These are phyloP conservation scores for Anguilla japonica DNA, from an alignment of 2,113 vertebrate genomes.

Conservation along the genomic window DNA sequence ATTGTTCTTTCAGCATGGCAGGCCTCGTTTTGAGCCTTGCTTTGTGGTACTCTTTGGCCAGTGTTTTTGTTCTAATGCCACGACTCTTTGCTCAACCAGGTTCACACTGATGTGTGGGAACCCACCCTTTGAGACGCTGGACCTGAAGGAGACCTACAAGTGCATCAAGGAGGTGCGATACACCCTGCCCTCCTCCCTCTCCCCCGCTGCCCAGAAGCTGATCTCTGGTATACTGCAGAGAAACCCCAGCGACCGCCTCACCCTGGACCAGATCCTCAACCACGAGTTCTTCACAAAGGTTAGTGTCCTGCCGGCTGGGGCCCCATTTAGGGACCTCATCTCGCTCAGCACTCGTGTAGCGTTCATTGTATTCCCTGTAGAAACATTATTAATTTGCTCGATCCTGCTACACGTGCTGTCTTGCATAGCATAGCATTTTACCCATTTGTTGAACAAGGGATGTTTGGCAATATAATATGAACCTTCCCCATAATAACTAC, in stretches of 20 bases:
- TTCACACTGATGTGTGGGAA: conserved; percentile 93
- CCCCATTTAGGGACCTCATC: neutral
- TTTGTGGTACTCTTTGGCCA: neutral
- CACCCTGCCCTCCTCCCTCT: conserved; percentile 81
- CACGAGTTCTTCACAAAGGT: conserved; percentile 97
- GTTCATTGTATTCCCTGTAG: neutral
- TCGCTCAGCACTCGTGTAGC: neutral
- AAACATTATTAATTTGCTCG: neutral
- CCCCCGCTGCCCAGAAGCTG: conserved; percentile 83
- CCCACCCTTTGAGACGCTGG: conserved; percentile 93
- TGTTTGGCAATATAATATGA: neutral
- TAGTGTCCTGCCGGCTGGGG: conserved; percentile 8
- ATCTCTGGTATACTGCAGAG: conserved; percentile 84
- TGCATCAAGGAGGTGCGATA: conserved; percentile 95
- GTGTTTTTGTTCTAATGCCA: neutral
- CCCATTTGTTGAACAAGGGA: neutral
- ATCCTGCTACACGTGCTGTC: neutral
- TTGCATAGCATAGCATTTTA: neutral
- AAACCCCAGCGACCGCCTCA: conserved; percentile 83
- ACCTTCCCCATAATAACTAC: neutral
- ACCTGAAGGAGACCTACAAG: conserved; percentile 96
- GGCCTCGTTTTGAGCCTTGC: neutral
- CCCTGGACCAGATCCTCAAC: conserved; percentile 89
- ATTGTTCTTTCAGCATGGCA: neutral
- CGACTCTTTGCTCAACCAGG: conserved; percentile 62